Evolutionary conservation across 2,113 vertebrate species (phyloP).

Genomic region (Falco punctatus): DNA sequence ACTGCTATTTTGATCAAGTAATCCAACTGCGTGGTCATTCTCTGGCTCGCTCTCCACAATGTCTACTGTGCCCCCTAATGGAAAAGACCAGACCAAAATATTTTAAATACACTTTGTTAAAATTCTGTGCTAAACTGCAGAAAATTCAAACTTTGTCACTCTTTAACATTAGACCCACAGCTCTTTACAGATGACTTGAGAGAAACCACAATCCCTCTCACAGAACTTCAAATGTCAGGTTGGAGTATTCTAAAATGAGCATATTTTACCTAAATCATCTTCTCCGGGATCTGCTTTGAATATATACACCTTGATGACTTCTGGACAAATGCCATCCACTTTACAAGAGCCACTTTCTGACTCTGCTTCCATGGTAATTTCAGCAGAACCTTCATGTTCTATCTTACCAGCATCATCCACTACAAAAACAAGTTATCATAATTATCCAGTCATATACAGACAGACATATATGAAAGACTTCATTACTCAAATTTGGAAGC

Average conservation of each 20-base stretch:
- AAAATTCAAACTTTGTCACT: background rate
- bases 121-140: background rate
- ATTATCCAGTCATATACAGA: constrained; percentile 44
- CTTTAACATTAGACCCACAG: background rate
- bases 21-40: constrained; percentile 82
- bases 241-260: constrained; percentile 26
- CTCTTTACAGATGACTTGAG: background rate
- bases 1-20: constrained; percentile 86
- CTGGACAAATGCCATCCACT: constrained; percentile 90
- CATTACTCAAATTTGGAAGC: constrained; percentile 23
- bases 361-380: constrained; percentile 89
- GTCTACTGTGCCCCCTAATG: constrained; percentile 90
- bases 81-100: constrained; percentile 48
- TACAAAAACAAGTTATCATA: constrained; percentile 72
- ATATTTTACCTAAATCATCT: constrained; percentile 91
- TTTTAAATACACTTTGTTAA: constrained; percentile 4
- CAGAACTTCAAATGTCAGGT: constrained; percentile 10
- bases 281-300: constrained; percentile 98
- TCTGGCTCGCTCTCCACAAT: constrained; percentile 92
- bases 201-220: background rate
- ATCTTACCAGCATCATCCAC: constrained; percentile 98
- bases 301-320: constrained; percentile 99
- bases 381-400: constrained; percentile 91
- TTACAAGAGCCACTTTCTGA: constrained; percentile 91
- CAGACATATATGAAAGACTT: constrained; percentile 1